Conservation (phyloP, 2,797 vertebrate species). For the Gymnopithys bicolor region DNA sequence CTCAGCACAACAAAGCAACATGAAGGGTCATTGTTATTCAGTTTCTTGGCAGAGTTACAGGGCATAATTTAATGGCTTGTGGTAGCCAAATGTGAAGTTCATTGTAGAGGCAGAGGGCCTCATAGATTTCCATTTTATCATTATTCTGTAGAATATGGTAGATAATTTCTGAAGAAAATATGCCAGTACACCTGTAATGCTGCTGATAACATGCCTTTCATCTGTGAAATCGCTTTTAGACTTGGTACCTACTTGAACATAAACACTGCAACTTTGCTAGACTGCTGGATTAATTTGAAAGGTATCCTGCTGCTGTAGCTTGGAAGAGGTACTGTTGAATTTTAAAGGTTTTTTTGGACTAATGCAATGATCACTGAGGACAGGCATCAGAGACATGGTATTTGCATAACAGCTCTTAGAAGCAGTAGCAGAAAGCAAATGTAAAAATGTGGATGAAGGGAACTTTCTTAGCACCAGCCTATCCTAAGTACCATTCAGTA, state of each 20-base stretch:
- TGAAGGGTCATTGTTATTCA: neutral
- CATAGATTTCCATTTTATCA: neutral
- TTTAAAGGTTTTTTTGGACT: slow-evolving; percentile 35
- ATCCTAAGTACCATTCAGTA: neutral
- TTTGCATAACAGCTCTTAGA: slow-evolving; percentile 8
- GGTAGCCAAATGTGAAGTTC: neutral
- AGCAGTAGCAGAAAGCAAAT: neutral
- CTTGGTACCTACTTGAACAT: slow-evolving; percentile 13
- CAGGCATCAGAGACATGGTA: neutral
- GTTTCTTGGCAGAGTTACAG: neutral
- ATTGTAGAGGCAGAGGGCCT: neutral
- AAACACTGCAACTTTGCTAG: slow-evolving; percentile 1
- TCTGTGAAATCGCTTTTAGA: slow-evolving; percentile 59
- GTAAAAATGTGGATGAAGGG: neutral
- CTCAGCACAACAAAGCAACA: neutral
- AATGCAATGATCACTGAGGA: neutral
- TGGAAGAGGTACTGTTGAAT: neutral
- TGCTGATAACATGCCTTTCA: slow-evolving; percentile 57
- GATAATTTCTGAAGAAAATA: slow-evolving; percentile 51
- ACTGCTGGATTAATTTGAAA: slow-evolving; percentile 40
- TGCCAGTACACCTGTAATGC: neutral
- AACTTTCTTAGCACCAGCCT: neutral
- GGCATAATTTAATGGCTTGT: slow-evolving; percentile 15
- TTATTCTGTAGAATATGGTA: neutral
- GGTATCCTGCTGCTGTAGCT: neutral